Conservation (phyloP, 2,888 invertebrate genomes). For the Aethes cnicana region DNA sequence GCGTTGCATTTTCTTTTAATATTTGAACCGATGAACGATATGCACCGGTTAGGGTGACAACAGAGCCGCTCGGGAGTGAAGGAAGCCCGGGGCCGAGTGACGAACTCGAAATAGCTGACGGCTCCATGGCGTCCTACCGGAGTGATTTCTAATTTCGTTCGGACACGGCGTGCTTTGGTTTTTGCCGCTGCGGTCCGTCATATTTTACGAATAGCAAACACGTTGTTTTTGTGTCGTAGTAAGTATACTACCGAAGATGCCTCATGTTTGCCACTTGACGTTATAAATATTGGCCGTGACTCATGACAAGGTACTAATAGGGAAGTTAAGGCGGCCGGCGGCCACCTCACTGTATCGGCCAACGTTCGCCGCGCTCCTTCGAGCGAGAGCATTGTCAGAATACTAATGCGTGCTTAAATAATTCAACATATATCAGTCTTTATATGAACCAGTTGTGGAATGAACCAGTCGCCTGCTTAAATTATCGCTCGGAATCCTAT, state of each 20-base stretch:
- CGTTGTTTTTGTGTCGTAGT: neutral
- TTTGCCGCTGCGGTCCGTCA: slow-evolving; percentile 37
- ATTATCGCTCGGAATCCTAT: neutral
- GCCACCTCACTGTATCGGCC: slow-evolving; percentile 18
- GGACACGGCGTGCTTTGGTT: slow-evolving; percentile 40
- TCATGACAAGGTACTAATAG: slow-evolving; percentile 48
- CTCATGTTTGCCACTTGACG: slow-evolving; percentile 41
- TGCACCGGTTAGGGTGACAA: slow-evolving; percentile 45
- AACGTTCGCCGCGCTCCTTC: slow-evolving; percentile 21
- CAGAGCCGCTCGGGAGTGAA: slow-evolving; percentile 46
- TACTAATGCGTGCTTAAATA: slow-evolving; percentile 19
- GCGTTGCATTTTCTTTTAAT: no score
- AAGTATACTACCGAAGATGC: no score
- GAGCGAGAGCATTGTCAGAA: slow-evolving; percentile 9
- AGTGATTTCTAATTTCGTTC: slow-evolving; percentile 66
- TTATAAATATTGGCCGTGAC: slow-evolving; percentile 41
- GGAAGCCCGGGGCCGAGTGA: slow-evolving; percentile 61
- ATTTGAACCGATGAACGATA: slow-evolving; percentile 39
- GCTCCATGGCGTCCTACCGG: slow-evolving; percentile 43
- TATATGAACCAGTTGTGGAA: slow-evolving; percentile 3
- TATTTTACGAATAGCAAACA: slow-evolving; percentile 9
- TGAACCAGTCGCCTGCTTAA: neutral
- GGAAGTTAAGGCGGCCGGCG: slow-evolving; percentile 44
- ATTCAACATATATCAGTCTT: slow-evolving; percentile 1
- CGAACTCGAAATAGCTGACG: slow-evolving; percentile 66